Evolutionary conservation across 2,113 vertebrate genomes (phyloP).

Genomic region (Arizona elegans): DNA sequence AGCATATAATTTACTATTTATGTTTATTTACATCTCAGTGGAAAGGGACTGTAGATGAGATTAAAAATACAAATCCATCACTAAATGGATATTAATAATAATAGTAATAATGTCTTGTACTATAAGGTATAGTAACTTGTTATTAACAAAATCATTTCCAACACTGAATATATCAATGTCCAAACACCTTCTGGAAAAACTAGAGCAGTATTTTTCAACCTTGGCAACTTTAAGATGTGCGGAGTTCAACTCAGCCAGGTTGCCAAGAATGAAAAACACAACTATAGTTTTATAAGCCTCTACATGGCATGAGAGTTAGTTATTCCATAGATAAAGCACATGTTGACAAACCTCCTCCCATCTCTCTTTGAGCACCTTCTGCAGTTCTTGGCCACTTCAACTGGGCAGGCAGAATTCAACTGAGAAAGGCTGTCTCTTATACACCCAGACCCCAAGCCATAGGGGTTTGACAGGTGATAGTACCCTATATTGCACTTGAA

Average conservation of each 20-base stretch:
- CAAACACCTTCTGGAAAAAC: not conserved
- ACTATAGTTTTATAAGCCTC: not conserved
- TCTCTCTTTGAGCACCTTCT: not conserved
- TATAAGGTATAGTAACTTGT: not conserved
- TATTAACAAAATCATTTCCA: not conserved
- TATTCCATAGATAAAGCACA: not conserved
- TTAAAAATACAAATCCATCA: not conserved
- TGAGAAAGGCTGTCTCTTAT: not conserved
- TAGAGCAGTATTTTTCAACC: not conserved
- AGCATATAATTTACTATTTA: not conserved
- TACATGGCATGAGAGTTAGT: not conserved
- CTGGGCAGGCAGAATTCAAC: not conserved
- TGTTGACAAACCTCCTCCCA: not conserved
- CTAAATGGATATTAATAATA: not conserved
- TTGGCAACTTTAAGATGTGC: not conserved
- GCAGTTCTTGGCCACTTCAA: not conserved
- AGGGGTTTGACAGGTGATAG: not conserved
- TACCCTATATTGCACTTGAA: not conserved
- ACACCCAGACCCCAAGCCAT: not conserved
- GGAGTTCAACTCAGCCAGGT: not conserved
- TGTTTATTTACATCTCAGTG: not conserved
- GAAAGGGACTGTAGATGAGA: not conserved
- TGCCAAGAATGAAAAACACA: not conserved
- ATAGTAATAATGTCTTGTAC: not conserved
- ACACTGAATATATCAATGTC: not conserved